Percentiles rank a stretch among this genome's conserved stretches.
These are phyloP conservation scores for Tarsius wallacei DNA, from an alignment of 2,797 vertebrate genomes.

Conservation along the genomic window DNA sequence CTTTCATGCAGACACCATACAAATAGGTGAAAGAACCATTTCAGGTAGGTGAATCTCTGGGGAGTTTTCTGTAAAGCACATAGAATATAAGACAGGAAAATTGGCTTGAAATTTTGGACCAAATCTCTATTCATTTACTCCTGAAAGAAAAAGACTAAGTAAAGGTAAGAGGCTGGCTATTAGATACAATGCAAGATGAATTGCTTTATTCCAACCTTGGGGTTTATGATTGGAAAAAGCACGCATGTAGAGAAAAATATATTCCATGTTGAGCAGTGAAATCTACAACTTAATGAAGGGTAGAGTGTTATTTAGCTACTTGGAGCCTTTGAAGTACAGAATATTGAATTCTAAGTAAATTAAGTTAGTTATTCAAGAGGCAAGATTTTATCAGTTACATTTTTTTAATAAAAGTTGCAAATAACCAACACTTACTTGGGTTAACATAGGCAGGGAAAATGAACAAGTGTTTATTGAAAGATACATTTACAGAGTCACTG, in stretches of 20 bases:
- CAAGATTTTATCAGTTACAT: constrained; percentile 65
- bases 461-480: constrained; percentile 13
- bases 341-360: constrained; percentile 62
- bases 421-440: constrained; percentile 19
- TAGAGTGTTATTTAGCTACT: constrained; percentile 15
- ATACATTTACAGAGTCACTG: neutral
- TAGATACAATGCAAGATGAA: neutral
- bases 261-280: constrained; percentile 51
- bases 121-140: neutral
- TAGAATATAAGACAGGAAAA: neutral
- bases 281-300: constrained; percentile 43
- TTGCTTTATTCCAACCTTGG: neutral
- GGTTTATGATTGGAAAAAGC: neutral
- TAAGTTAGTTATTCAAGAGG: constrained; percentile 48
- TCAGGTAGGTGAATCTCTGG: neutral
- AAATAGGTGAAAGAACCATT: constrained; percentile 6
- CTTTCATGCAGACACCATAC: neutral
- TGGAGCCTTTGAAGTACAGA: constrained; percentile 63
- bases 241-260: constrained; percentile 36
- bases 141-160: neutral
- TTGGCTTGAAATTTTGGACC: constrained; percentile 18
- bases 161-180: neutral
- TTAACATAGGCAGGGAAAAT: constrained; percentile 22
- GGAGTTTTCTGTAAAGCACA: neutral
- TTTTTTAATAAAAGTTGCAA: neutral